Evolutionary conservation across 2,888 invertebrate genomes (phyloP).

Genomic region (Caenorhabditis parvicauda): DNA sequence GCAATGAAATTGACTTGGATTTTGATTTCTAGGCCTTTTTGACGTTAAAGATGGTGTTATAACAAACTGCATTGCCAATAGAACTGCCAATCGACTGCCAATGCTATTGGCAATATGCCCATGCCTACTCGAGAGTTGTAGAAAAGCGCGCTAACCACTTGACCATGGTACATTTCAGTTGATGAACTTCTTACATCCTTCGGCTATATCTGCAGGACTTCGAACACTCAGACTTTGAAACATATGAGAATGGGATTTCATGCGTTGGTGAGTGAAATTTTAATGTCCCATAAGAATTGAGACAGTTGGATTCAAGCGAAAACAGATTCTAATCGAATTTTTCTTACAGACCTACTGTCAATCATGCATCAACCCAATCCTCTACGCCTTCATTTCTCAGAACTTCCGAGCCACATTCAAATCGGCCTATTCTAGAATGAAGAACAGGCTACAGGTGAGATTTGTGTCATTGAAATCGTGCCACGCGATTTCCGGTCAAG

Average conservation of each 20-base stretch:
- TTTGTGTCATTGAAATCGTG: neutral
- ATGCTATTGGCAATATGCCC: too few species aligned
- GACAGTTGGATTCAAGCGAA: neutral
- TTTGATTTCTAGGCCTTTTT: too few species aligned
- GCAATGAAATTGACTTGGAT: too few species aligned
- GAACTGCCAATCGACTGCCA: too few species aligned
- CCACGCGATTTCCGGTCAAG: neutral
- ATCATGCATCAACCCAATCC: slow-evolving; percentile 75
- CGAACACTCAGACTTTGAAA: slow-evolving; percentile 67
- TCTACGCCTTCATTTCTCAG: slow-evolving; percentile 75
- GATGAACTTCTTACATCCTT: slow-evolving; percentile 73
- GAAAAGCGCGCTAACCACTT: neutral
- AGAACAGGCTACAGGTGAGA: slow-evolving; percentile 42
- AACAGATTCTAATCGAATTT: neutral
- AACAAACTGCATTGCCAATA: too few species aligned
- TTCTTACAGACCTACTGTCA: slow-evolving; percentile 70
- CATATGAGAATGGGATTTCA: slow-evolving; percentile 71
- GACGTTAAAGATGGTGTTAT: too few species aligned
- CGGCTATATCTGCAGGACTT: slow-evolving; percentile 66
- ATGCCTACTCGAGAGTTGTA: too few species aligned
- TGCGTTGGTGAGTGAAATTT: slow-evolving; percentile 25
- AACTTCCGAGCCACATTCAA: slow-evolving; percentile 53
- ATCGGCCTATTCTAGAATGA: slow-evolving; percentile 49
- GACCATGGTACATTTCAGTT: slow-evolving; percentile 51
- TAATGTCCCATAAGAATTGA: neutral